Evolutionary conservation across 2,888 invertebrate species (phyloP).

Genomic region (Gymnocheta viridis): DNA sequence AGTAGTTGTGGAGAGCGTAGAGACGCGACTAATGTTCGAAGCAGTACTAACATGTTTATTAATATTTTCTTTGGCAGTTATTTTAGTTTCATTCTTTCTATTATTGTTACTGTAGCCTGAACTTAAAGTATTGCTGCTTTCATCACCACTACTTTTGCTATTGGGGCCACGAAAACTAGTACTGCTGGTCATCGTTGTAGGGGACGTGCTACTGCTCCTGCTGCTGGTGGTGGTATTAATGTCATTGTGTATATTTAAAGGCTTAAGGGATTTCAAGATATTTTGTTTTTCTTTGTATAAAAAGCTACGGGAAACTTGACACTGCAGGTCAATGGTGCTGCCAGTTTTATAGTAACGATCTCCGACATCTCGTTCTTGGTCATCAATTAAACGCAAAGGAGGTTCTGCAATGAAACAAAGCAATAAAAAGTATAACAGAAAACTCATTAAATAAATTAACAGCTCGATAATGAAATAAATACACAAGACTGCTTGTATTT

Average conservation of each 20-base stretch:
- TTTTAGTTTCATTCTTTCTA: constrained; percentile 69
- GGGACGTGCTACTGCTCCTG: background rate
- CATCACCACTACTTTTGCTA: background rate
- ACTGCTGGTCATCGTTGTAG: background rate
- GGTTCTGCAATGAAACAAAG: constrained; percentile 84
- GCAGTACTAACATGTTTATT: constrained; percentile 10
- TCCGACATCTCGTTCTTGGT: constrained; percentile 86
- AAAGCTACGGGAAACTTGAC: constrained; percentile 83
- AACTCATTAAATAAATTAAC: constrained; percentile 14
- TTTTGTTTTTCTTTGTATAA: constrained; percentile 78
- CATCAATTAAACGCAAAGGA: constrained; percentile 87
- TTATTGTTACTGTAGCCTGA: constrained; percentile 36
- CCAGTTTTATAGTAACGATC: constrained; percentile 89
- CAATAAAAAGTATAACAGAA: background rate
- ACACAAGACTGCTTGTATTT: constrained; percentile 1
- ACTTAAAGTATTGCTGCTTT: constrained; percentile 23
- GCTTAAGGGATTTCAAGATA: constrained; percentile 75
- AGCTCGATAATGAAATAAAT: constrained; percentile 28
- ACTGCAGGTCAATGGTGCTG: constrained; percentile 87
- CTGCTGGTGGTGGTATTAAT: constrained; percentile 24
- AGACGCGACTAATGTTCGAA: background rate
- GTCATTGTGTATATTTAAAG: constrained; percentile 57
- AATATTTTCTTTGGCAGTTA: constrained; percentile 47
- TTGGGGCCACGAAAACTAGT: constrained; percentile 28
- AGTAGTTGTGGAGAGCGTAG: background rate